These are phyloP conservation scores for Apocheima hispidaria DNA, from an alignment of 2,888 invertebrate genomes.

Conservation along the genomic window DNA sequence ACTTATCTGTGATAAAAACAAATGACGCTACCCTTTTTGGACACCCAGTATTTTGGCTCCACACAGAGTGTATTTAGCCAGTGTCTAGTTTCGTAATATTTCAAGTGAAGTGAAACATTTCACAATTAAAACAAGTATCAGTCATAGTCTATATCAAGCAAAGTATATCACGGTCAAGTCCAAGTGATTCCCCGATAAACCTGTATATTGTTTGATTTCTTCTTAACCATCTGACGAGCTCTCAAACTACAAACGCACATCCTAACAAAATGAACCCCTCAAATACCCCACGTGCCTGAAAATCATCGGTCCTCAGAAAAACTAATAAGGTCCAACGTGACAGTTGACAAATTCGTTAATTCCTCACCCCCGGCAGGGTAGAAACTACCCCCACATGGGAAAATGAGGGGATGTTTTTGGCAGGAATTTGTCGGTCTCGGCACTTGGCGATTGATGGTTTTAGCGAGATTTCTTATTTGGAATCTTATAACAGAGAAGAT, in stretches of 20 bases:
- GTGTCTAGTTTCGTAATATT: too few relatives aligned
- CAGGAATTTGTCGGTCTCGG: constrained; percentile 48
- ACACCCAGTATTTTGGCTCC: too few relatives aligned
- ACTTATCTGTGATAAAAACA: too few relatives aligned
- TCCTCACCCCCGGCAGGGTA: constrained; percentile 53
- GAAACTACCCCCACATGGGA: constrained; percentile 53
- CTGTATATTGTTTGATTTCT: too few relatives aligned
- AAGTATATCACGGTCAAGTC: too few relatives aligned
- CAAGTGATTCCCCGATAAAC: too few relatives aligned
- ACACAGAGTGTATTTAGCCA: too few relatives aligned
- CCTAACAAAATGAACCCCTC: constrained; percentile 51
- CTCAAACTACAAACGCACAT: not conserved
- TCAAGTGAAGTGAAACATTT: too few relatives aligned
- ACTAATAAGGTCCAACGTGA: constrained; percentile 79
- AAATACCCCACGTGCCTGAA: constrained; percentile 60
- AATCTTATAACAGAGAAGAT: constrained; percentile 24
- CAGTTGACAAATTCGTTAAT: constrained; percentile 85
- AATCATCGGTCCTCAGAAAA: constrained; percentile 70
- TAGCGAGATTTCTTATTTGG: constrained; percentile 43
- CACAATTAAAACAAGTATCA: too few relatives aligned
- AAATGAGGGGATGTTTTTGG: constrained; percentile 58
- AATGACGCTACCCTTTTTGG: not conserved
- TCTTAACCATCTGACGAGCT: not conserved
- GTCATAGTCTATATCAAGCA: too few relatives aligned
- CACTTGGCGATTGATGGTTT: constrained; percentile 44